Evolutionary conservation across 2,888 invertebrate species (phyloP).

Genomic region (Anaspis maculata): DNA sequence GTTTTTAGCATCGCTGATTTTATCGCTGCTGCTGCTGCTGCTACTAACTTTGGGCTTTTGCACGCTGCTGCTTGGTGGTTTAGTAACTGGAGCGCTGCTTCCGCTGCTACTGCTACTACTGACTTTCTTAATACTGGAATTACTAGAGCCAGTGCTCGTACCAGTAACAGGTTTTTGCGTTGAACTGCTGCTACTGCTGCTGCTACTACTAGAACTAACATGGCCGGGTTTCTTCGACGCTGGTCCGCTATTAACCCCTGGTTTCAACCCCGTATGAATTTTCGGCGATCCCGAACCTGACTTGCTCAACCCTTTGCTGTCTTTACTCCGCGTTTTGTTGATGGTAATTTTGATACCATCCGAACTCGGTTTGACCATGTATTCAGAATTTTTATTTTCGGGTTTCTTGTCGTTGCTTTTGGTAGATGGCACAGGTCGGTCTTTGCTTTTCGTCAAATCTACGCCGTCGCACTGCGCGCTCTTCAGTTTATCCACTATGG

Average conservation of each 20-base stretch:
- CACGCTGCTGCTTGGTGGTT: not conserved
- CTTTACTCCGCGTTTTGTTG: slow-evolving; percentile 76
- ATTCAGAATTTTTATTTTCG: slow-evolving; percentile 64
- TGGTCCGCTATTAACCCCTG: slow-evolving; percentile 79
- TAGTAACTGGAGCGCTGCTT: slow-evolving; percentile 41
- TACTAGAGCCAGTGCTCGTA: slow-evolving; percentile 9
- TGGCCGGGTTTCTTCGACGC: slow-evolving; percentile 74
- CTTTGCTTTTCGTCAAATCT: slow-evolving; percentile 35
- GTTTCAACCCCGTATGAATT: slow-evolving; percentile 72
- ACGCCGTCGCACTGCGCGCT: slow-evolving; percentile 59
- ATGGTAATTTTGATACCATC: slow-evolving; percentile 89
- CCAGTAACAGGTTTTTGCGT: slow-evolving; percentile 19
- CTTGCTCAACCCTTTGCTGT: slow-evolving; percentile 41
- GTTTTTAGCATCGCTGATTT: no score
- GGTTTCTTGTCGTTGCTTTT: slow-evolving; percentile 28
- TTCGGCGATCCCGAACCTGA: slow-evolving; percentile 60
- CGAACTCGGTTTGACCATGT: slow-evolving; percentile 82
- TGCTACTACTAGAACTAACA: not conserved
- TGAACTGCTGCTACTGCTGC: slow-evolving; percentile 12
- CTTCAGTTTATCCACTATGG: slow-evolving; percentile 80
- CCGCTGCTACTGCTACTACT: slow-evolving; percentile 51
- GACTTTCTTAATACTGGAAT: slow-evolving; percentile 32
- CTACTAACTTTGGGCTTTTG: slow-evolving; percentile 22
- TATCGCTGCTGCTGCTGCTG: not conserved
- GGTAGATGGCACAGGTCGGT: no score